Evolutionary conservation across 2,797 vertebrate genomes (phyloP), one percentile per base, ranked within the genome.

Genomic region (Miichthys miiuy): DNA sequence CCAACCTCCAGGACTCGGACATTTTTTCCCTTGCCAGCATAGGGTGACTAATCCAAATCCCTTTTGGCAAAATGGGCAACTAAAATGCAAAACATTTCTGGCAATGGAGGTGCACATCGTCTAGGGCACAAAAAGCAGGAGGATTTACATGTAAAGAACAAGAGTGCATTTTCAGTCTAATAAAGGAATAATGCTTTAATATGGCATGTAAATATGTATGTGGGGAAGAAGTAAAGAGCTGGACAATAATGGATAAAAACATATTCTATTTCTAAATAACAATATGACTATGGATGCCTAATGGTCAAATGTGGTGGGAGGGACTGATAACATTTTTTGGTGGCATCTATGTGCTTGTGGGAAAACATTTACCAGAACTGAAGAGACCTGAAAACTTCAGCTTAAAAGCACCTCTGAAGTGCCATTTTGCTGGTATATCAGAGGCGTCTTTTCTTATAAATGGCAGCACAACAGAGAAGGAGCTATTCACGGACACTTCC

Each of bases 1-100:
- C 64, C 21, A 58, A 60, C 56, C 57, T 72, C 65, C 72, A 41
- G 75, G 66, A 78, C 27, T 60, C 18, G n/a, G 34, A 56, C 41
- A 41, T 21, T 52, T 48, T 48, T 68, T 65, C 1, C 12, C 55
- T 70, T 34, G 25, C 38, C 58, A 57, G 56, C 70, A 64, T 5
- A 1, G 13, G 23, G 41, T 44, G 8, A 84, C 67, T 76, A 88
- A 82, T 90, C 16, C 48, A 18, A 63, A 78, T 80, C 47, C 76
- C 60, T 52, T 63, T 50, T 30, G 51, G 48, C 38, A 48, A 72
- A 72, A 25, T 61, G 25, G 20, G 12, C 5, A 80, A 78, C 42
- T 68, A 72, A 30, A 78, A 70, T 68, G 48, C 16, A 70, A 75
- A 38, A 4, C 20, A 69, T 71, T 71, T 20, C 23, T 21, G 12